Evolutionary conservation across 2,888 invertebrate species (phyloP), one percentile per base, ranked within the genome.

Genomic region (Serripes groenlandicus): DNA sequence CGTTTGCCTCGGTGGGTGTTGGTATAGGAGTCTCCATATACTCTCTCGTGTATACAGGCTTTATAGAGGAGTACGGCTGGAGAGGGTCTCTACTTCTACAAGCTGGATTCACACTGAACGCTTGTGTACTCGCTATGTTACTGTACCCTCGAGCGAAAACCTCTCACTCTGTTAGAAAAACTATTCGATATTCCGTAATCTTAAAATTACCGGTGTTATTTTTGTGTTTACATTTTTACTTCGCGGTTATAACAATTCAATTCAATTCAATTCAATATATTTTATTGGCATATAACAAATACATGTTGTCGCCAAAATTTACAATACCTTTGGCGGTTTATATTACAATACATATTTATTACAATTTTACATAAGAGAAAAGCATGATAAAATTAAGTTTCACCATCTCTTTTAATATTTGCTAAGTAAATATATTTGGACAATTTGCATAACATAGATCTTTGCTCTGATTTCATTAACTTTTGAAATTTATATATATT

Each of bases 1-100:
- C 30, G 26, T 35, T 66, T 18, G 66, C 66, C 3, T 42, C 66
- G 3, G 66, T 66, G 3, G 66, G 66, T 42, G 66, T 66, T 26
- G 66, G 66, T 9, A 66, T 66, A 18, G 66, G 66, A 15, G 49
- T 66, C n/a, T 66, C 66, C n/a, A 37, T 66, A 37, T 66, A 42
- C 28, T 37, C 66, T 21, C 9, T 66, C 3, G 66, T 42, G 3
- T 66, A 23, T 26, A 66, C 66, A 66, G 66, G 34, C 18, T 42
- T 66, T 2, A 66, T 66, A 37, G 66, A 42, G 66, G 26, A 42
- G 11, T 66, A 66, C 42, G 66, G 66, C 4, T 66, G 66, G 66
- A 66, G 66, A 42, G 66, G 66, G 1, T 37, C 66, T 3, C 26
- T 66, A n/a, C 15, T 66, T 28, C 37, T 66, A n/a, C 66, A 66